phyloP scores from a whole-genome alignment of 2,797 vertebrate genomes.

The Cygnus olor region DNA sequence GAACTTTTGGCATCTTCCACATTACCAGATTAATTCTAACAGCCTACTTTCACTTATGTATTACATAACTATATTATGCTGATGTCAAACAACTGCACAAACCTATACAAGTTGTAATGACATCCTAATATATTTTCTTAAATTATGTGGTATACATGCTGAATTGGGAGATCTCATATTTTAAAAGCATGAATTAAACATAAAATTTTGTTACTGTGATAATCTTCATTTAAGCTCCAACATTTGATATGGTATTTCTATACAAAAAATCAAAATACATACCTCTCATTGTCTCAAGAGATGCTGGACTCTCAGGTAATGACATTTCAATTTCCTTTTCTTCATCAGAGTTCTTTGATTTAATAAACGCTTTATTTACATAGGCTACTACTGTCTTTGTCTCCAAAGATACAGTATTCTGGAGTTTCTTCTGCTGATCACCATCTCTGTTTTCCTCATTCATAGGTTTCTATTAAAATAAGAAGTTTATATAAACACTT shows the following conservation, averaged over 20 bases:
- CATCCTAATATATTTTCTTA: background rate
- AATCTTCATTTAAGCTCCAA: background rate
- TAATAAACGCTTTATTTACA: background rate
- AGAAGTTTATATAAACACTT: background rate
- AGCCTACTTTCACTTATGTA: background rate
- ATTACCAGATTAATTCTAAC: background rate
- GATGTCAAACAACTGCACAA: background rate
- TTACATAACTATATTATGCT: background rate
- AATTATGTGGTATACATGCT: background rate
- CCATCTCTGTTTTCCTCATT: constrained; percentile 38
- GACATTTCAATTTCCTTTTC: constrained; percentile 29
- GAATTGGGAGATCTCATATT: background rate
- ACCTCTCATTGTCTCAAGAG: constrained; percentile 88
- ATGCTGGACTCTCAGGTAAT: constrained; percentile 65
- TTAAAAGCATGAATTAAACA: background rate
- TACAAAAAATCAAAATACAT: constrained; percentile 70
- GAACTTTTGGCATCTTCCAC: background rate
- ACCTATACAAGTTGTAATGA: background rate
- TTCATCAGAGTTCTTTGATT: background rate
- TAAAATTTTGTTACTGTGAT: background rate
- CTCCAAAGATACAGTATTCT: background rate
- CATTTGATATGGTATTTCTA: background rate
- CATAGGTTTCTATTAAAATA: constrained; percentile 54
- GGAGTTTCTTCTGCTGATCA: constrained; percentile 29
- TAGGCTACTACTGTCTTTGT: background rate